Conservation (phyloP, 2,888 invertebrate genomes). For the Eilema griseolum region DNA sequence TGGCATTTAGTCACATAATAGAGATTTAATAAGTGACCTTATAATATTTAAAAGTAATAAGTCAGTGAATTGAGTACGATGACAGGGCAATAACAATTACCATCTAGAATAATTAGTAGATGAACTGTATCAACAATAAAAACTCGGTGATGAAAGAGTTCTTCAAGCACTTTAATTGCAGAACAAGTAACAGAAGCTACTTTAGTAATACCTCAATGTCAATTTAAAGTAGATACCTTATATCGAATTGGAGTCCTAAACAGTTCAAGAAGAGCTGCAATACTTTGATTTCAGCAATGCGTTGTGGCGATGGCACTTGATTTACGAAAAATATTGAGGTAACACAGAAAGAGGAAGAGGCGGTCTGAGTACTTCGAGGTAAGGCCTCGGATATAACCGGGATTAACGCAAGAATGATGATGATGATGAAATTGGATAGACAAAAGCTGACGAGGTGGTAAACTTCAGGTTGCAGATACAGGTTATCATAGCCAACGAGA, state of each 20-base stretch:
- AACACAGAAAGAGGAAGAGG: too few species aligned
- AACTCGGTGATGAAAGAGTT: background rate
- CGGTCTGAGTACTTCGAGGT: too few species aligned
- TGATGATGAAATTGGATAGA: background rate
- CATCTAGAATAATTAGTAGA: background rate
- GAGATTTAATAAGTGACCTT: slow-evolving; percentile 1
- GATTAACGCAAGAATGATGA: too few species aligned
- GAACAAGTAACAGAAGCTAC: background rate
- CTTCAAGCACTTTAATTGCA: background rate
- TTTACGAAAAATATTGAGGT: too few species aligned
- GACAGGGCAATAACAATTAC: background rate
- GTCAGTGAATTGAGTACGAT: background rate
- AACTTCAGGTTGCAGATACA: background rate
- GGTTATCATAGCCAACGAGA: background rate
- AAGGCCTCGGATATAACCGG: too few species aligned
- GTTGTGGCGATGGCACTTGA: too few species aligned
- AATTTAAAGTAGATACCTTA: too few species aligned
- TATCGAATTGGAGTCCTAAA: too few species aligned
- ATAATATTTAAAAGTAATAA: background rate
- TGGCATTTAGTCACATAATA: slow-evolving; percentile 2
- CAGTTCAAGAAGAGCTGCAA: too few species aligned
- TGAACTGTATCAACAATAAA: background rate
- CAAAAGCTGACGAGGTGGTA: background rate
- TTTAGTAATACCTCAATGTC: background rate
- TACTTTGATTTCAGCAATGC: too few species aligned